Percentiles rank a stretch among this genome's conserved stretches.
phyloP scores from a whole-genome alignment of 2,797 vertebrate genomes.

The Manis crassicaudata region DNA sequence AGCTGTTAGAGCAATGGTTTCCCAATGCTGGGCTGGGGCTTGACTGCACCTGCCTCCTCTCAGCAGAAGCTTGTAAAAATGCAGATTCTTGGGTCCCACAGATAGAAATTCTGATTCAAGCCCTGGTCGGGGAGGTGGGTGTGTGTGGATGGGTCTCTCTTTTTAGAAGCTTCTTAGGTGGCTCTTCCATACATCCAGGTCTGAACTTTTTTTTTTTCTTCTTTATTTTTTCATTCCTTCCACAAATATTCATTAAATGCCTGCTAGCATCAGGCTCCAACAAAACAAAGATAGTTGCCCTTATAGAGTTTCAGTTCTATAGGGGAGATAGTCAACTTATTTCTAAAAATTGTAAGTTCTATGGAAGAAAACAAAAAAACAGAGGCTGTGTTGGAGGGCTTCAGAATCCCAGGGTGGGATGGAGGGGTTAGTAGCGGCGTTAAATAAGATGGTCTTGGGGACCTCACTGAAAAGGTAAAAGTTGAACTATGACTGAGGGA shows the following conservation, averaged over 20 bases:
- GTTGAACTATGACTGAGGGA: background rate
- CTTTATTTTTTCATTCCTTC: background rate
- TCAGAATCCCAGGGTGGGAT: background rate
- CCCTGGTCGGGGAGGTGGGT: too few species aligned
- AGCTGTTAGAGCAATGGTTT: conserved; percentile 50
- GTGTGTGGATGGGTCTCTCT: background rate
- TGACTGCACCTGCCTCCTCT: background rate
- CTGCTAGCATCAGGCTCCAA: background rate
- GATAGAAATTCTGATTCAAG: background rate
- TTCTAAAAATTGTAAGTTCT: background rate
- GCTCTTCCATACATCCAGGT: background rate
- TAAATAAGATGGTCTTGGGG: background rate
- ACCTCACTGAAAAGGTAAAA: background rate
- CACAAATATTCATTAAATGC: background rate
- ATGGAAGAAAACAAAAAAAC: background rate
- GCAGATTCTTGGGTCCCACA: fast-evolving
- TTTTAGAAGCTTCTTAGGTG: background rate
- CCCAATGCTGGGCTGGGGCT: background rate
- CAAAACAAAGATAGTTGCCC: background rate
- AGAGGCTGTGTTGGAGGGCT: background rate
- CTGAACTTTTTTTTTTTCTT: background rate
- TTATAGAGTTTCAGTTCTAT: background rate
- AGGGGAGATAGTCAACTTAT: background rate
- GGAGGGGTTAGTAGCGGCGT: background rate
- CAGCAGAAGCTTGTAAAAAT: background rate